Conservation (phyloP, 1,140 invertebrate genomes). For the Drosophila mayri region DNA sequence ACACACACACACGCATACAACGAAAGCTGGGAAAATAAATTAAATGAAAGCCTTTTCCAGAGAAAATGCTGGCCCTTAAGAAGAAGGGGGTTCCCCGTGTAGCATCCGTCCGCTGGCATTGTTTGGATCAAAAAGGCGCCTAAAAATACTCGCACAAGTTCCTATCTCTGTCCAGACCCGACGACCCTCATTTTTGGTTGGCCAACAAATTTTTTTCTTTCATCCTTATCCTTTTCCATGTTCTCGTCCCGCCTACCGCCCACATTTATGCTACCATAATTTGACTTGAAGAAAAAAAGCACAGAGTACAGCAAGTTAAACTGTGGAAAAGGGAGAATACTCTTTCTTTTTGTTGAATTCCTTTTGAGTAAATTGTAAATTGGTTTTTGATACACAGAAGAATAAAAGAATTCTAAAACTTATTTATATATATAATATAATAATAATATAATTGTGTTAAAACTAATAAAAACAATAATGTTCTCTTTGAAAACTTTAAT, state of each 20-base stretch:
- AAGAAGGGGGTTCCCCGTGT: constrained; percentile 31
- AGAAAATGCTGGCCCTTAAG: constrained; percentile 50
- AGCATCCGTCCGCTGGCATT: constrained; percentile 21
- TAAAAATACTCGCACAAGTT: constrained; percentile 78
- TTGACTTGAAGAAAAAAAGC: constrained; percentile 71
- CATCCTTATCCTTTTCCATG: constrained; percentile 53
- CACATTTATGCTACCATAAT: constrained; percentile 83
- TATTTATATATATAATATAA: background rate
- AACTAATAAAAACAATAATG: background rate
- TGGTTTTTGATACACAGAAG: background rate
- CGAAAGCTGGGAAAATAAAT: constrained; percentile 56
- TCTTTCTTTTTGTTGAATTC: background rate
- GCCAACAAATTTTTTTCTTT: constrained; percentile 58
- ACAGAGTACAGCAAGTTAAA: constrained; percentile 22
- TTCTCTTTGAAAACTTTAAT: background rate
- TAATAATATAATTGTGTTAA: background rate
- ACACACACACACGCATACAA: background rate
- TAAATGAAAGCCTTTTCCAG: constrained; percentile 70
- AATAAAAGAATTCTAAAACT: background rate
- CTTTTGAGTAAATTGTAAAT: background rate
- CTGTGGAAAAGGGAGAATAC: constrained; percentile 3
- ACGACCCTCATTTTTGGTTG: constrained; percentile 78
- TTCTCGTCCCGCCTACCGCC: constrained; percentile 55
- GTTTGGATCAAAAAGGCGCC: constrained; percentile 69
- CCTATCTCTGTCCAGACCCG: constrained; percentile 58